Base-by-base conservation (phyloP, 2,888 invertebrate species). In the Volucella bombylans region DNA sequence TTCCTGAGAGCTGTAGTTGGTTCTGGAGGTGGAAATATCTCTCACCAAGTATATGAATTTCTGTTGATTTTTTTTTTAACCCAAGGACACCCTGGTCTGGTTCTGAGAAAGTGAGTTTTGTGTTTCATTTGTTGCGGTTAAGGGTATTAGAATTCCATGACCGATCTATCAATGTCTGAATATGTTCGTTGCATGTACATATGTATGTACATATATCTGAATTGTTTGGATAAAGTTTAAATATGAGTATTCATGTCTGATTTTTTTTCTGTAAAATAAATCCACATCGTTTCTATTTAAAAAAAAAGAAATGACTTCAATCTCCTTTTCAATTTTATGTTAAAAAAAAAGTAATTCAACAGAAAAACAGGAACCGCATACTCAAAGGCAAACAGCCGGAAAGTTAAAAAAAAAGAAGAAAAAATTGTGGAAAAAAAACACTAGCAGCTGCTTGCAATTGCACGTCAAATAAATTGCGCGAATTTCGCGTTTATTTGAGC, bases 401-500 rank as follows among this genome's bases (percentile, higher is more conserved):
- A 50, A 72, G 68, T 62, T 55, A 18, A 47, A 61, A 64, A 76
- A 61, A 15, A 39, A 41, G 62, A 69, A 73, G 57, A 47, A 15
- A 10, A 43, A 43, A 50, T 11, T 6, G 31, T 31, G 31, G 31
- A 85, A 77, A 69, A n/a, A 61, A 61, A 50, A 52, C 54, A 52
- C 72, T 62, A 82, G 86, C 82, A 86, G 85, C 85, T 85, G 85
- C 85, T 85, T 81, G 85, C 81, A 86, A 86, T 86, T 86, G 86
- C 82, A 86, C 86, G 82, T 86, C 86, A 86, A 78, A 86, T 86
- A 86, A 86, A 86, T 86, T 86, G 82, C 86, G 86, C 82, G 86
- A 86, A 82, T 73, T 86, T 86, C 82, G 82, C 82, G 82, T 86
- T 86, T 86, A 82, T 86, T 82, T 86, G 86, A 86, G 80, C 86